phyloP scores from a whole-genome alignment of 1,140 invertebrate genomes.

The Brachionus calyciflorus region DNA sequence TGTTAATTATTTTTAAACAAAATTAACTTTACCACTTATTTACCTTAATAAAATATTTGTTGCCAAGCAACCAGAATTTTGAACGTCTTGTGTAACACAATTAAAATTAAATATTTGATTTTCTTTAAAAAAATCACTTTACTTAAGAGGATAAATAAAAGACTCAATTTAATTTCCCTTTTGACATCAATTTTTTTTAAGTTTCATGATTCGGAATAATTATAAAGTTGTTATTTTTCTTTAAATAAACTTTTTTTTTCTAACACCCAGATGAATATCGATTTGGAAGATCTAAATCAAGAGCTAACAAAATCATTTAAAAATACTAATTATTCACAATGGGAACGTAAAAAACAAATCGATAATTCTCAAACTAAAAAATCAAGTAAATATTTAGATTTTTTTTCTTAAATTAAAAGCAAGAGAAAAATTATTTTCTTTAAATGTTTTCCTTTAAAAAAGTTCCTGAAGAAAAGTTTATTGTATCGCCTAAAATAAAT shows the following conservation, averaged over 20 bases:
- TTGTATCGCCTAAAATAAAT: background rate
- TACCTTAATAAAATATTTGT: slow-evolving; percentile 14
- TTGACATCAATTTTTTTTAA: background rate
- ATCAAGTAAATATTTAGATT: background rate
- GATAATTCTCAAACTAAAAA: no score
- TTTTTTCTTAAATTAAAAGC: background rate
- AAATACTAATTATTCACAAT: slow-evolving; percentile 41
- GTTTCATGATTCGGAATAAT: background rate
- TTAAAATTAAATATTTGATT: slow-evolving; percentile 5
- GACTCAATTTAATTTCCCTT: background rate
- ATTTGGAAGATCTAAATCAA: slow-evolving; percentile 17
- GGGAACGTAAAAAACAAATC: slow-evolving; percentile 30
- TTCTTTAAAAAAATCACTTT: no score
- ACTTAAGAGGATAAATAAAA: no score
- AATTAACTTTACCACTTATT: no score
- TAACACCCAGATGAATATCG: background rate
- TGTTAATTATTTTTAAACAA: no score
- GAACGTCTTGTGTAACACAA: background rate
- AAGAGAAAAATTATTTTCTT: background rate
- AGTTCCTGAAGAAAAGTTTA: background rate
- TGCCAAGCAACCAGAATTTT: background rate
- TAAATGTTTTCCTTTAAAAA: background rate
- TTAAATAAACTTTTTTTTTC: no score
- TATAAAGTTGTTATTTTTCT: no score
- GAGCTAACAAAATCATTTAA: slow-evolving; percentile 41